These are phyloP conservation scores for Halcyon smyrnensis DNA, from an alignment of 2,797 vertebrate genomes.

Conservation along the genomic window DNA sequence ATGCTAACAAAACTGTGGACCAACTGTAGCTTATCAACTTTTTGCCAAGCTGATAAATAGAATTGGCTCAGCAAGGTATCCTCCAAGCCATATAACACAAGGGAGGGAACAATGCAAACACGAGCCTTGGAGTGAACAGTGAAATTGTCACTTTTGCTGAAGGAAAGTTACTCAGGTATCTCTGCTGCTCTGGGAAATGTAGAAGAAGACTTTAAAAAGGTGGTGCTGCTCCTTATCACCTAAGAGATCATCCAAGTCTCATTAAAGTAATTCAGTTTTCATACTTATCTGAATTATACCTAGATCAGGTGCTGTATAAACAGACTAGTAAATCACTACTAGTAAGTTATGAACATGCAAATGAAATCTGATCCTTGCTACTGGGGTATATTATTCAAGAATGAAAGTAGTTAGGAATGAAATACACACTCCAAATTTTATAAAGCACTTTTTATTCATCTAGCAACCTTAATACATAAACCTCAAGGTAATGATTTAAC, in stretches of 20 bases:
- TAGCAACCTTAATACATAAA: background rate
- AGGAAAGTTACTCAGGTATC: background rate
- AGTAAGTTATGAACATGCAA: background rate
- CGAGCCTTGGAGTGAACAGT: background rate
- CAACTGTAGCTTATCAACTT: constrained; percentile 29
- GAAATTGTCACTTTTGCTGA: background rate
- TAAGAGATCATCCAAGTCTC: background rate
- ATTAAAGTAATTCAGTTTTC: background rate
- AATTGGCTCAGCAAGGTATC: constrained; percentile 11
- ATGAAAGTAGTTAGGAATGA: background rate
- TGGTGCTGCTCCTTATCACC: background rate
- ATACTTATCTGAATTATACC: background rate
- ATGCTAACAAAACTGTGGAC: background rate
- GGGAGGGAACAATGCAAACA: background rate
- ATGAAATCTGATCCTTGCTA: background rate
- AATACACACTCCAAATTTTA: background rate
- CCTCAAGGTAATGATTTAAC: background rate
- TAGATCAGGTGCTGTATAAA: background rate
- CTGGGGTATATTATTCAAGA: background rate
- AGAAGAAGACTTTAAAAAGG: background rate
- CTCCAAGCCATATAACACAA: background rate
- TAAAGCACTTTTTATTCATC: background rate
- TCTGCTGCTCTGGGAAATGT: background rate
- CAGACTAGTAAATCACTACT: background rate
- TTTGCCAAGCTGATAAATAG: constrained; percentile 27